Evolutionary conservation across 2,888 invertebrate genomes (phyloP).

Genomic region (Julus scanicus): DNA sequence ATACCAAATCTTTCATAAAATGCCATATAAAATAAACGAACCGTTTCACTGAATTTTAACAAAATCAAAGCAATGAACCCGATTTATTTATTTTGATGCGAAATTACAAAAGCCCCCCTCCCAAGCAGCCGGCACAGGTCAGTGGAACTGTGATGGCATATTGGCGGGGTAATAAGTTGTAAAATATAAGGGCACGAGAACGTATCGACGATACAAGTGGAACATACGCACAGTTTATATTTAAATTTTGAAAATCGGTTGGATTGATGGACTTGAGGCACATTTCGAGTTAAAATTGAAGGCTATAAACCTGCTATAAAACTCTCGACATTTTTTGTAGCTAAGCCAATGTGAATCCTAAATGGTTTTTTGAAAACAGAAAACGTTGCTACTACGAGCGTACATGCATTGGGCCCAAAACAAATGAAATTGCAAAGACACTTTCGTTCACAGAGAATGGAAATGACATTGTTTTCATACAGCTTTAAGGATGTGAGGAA

Average conservation of each 20-base stretch:
- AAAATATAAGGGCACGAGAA: background rate
- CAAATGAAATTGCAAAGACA: background rate
- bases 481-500: background rate
- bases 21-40: constrained; percentile 33
- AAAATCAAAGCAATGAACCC: constrained; percentile 25
- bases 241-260: background rate
- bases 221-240: constrained; percentile 4
- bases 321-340: background rate
- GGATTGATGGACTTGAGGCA: constrained; percentile 25
- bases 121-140: background rate
- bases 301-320: constrained; percentile 15
- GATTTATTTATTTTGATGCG: constrained; percentile 33
- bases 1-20: constrained; percentile 33
- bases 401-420: background rate
- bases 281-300: constrained; percentile 33
- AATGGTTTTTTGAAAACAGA: background rate
- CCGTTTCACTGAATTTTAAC: constrained; percentile 33
- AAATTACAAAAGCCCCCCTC: constrained; percentile 24
- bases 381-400: background rate
- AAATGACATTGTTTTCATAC: background rate
- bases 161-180: constrained; percentile 33
- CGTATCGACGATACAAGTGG: background rate
- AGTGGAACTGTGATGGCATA: background rate
- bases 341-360: background rate
- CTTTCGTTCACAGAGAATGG: background rate